Evolutionary conservation across 2,113 vertebrate genomes (phyloP), one percentile per base, ranked within the genome.

Genomic region (Clarias macrocephalus): DNA sequence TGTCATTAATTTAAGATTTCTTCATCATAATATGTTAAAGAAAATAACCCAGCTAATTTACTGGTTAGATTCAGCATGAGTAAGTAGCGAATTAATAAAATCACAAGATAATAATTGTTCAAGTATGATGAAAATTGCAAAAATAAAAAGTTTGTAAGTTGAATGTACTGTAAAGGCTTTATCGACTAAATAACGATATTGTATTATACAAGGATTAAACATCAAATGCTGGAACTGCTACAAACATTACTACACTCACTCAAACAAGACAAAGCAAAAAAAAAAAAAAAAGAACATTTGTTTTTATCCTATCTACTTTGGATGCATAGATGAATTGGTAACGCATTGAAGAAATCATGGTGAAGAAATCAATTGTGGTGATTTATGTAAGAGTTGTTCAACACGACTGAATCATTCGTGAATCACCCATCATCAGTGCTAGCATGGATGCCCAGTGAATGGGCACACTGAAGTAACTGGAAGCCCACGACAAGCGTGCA

Each of bases 401-500:
- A 3, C 59, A 30, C 28, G 8, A 37, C 62, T 25, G 19, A 81
- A 62, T 42, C 28, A 33, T 81, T 81, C 42, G 30, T 12, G 30
- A 81, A 42, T 62, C 62, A 81, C 79, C 57, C 79, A 81, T 62
- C 79, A 81, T 60, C 60, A 81, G 23, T n/a, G 59, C 18, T 25
- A 13, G 30, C 30, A 63, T 28, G 60, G 60, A 18, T 82, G 60
- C 25, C 81, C 42, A 52, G 15, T 83, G 42, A 83, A 66, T 54
- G 62, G 25, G 9, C 5, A 4, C 60, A 66, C 5, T 83, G 81
- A 65, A 66, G 62, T 66, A 62, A 81, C 57, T 42, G 18, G 79
- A 81, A 81, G 30, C 79, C 21, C 30, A 21, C 10, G 10, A 37
- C 79, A 80, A 82, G 60, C 60, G 5, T 19, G 42, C 37, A 66